Evolutionary conservation across 2,797 vertebrate genomes (phyloP).

Genomic region (Triplophysa bombifrons): DNA sequence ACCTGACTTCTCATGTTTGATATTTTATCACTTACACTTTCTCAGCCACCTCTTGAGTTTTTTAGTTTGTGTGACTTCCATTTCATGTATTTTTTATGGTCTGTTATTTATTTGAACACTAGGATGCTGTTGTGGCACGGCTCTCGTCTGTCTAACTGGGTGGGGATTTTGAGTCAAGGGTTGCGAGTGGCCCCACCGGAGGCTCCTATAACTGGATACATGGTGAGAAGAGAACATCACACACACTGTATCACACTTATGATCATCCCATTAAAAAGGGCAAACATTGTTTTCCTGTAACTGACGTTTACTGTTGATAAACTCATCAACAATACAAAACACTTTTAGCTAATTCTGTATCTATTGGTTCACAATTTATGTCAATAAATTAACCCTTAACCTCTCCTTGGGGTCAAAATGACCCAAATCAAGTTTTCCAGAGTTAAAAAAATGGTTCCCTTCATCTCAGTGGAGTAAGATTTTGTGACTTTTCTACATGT

Average conservation of each 20-base stretch:
- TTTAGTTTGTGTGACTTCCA: not conserved
- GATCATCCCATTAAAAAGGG: too few relatives aligned
- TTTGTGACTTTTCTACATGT: too few relatives aligned
- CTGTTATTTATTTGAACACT: conserved; percentile 24
- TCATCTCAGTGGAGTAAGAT: too few relatives aligned
- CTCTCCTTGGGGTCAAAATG: too few relatives aligned
- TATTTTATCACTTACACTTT: not conserved
- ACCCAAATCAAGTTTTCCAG: too few relatives aligned
- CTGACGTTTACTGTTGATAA: too few relatives aligned
- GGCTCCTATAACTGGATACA: conserved; percentile 89
- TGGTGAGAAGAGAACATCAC: conserved; percentile 72
- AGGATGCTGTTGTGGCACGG: conserved; percentile 92
- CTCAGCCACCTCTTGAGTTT: not conserved
- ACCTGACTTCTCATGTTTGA: not conserved
- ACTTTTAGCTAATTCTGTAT: too few relatives aligned
- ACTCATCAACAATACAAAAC: too few relatives aligned
- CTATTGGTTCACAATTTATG: too few relatives aligned
- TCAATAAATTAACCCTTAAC: too few relatives aligned
- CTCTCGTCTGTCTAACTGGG: conserved; percentile 90
- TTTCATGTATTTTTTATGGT: not conserved
- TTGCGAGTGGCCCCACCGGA: conserved; percentile 87
- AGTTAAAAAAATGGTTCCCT: too few relatives aligned
- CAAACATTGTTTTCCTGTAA: too few relatives aligned
- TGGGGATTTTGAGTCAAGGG: conserved; percentile 87
- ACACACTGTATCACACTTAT: not conserved